Evolutionary conservation across 2,797 vertebrate species (phyloP).

Genomic region (Sarcoramphus papa): DNA sequence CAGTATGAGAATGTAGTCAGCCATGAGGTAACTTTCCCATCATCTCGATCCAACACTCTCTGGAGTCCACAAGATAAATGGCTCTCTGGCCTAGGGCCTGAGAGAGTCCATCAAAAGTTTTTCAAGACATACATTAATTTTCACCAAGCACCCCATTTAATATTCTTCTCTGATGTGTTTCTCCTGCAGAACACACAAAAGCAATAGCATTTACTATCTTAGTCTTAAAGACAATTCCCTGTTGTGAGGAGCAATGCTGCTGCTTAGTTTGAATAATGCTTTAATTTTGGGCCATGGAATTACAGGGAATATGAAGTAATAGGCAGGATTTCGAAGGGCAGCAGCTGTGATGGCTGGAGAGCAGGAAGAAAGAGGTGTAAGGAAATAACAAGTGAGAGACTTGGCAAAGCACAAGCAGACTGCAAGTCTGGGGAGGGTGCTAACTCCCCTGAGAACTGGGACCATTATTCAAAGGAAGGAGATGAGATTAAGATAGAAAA

Average conservation of each 20-base stretch:
- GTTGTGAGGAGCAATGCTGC: background rate
- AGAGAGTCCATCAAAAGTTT: background rate
- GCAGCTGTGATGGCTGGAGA: constrained; percentile 11
- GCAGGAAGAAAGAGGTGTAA: background rate
- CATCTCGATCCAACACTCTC: background rate
- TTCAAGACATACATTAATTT: background rate
- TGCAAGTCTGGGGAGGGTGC: background rate
- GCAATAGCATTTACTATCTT: background rate
- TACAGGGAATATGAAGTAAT: background rate
- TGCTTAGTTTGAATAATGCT: background rate
- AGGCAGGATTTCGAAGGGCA: background rate
- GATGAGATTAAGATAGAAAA: constrained; percentile 14
- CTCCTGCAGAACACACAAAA: background rate
- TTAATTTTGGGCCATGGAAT: background rate
- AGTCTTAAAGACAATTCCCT: background rate
- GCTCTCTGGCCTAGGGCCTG: background rate
- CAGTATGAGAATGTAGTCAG: background rate
- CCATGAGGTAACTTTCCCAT: background rate
- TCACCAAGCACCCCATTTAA: background rate
- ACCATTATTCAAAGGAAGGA: background rate
- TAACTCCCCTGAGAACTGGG: background rate
- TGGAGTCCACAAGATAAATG: background rate
- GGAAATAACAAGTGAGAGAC: constrained; percentile 10
- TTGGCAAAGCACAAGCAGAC: background rate
- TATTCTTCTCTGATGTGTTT: background rate